Base-by-base conservation (phyloP, 2,888 invertebrate species). In the Tanytarsus gracilentus region DNA sequence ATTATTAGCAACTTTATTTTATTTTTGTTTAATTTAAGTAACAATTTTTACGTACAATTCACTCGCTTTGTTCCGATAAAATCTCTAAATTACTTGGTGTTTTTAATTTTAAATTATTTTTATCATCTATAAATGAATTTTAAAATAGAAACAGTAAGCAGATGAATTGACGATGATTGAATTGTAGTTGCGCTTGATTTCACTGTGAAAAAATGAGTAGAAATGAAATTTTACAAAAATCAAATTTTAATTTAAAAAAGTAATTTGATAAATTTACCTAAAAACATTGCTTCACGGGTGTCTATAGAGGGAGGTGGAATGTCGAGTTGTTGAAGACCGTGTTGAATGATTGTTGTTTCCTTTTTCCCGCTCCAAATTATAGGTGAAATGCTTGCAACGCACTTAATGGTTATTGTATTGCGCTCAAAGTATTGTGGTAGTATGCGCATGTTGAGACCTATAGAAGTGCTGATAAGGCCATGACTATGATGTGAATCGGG, bases 341-440 rank as follows among this genome's bases (percentile, higher is more conserved):
- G 77, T 52, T 78, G 72, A 67, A 79, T 78, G 21, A 80, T 74
- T 1, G 79, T 76, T 65, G 79, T 79, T 66, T 81, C 81, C 64
- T 77, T 72, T 68, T 79, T 79, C 23, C 79, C 79, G 64, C 78
- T 76, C 78, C 81, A 81, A 58, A 81, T 69, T 1, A 79, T 76
- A 8, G 81, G 81, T n/a, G 79, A 78, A 66, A 82, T 76, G 63
- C 77, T 78, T 29, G 82, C 81, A 61, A 81, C 74, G 67, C 82
- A 82, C 66, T 80, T 79, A 56, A 81, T 79, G 65, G 76, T 76
- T 79, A 82, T 80, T 56, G 77, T 77, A 59, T 81, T 81, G 5
- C 77, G 78, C 61, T 76, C 72, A 69, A 81, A 81, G 68, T 81
- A 80, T 16, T 76, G 73, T 51, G 75, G 73, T 67, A 75, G 75